Base-by-base conservation (phyloP, 2,888 invertebrate genomes). In the Hydroisotoma schaefferi region DNA sequence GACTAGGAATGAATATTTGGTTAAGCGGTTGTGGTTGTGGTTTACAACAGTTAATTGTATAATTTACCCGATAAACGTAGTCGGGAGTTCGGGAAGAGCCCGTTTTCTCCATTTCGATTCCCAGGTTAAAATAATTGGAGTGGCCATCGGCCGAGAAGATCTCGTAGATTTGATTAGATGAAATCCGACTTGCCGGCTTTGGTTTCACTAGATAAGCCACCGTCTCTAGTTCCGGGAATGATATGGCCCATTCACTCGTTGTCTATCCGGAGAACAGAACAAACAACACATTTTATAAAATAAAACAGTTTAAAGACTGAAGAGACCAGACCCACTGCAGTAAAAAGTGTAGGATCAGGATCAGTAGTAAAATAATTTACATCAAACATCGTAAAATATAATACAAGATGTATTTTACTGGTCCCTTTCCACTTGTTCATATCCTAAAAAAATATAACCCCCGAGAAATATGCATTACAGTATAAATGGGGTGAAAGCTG, bases 61-160 rank as follows among this genome's bases (percentile, higher is more conserved):
- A 23, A 52, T 6, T 40, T 56, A 67, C 67, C 63, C 63, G 55
- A 44, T 63, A 63, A 43, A 67, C 59, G 48, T 59, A 67, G 46
- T 67, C 63, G 40, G 67, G 67, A 27, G 54, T 55, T 46, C 59
- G 43, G 25, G 63, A 49, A 18, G 57, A 56, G 48, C 67, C 67
- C 6, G 61, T 59, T 38, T 63, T 67, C 51, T 63, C 63, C 51
- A 67, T 59, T 44, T 67, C 67, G 55, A 67, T 59, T 20, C 63
- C 67, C 61, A 67, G 59, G 47, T 61, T 67, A 49, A 67, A 67
- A 52, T 67, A 63, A 54, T 67, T 63, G n/a, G 67, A 67, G 40
- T 57, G 61, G 47, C 67, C 67, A 23, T 67, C 67, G 18, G 59
- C 67, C 15, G 67, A 61, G 27, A 63, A 63, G 51, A 67, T 63